These are phyloP conservation scores for Chaetura pelagica DNA, from an alignment of 2,113 vertebrate species.

Conservation along the genomic window DNA sequence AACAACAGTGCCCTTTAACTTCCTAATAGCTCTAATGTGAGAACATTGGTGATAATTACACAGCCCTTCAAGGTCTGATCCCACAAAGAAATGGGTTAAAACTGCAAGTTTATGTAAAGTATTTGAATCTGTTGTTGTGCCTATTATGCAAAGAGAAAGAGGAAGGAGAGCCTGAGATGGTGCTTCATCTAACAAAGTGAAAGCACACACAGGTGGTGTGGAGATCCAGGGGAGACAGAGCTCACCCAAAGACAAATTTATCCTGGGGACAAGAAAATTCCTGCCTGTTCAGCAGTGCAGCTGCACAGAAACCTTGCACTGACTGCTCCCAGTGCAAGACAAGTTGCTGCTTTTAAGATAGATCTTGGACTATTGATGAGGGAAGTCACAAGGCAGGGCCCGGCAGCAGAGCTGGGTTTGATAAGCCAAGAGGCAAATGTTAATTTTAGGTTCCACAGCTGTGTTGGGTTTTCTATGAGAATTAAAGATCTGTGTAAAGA, in stretches of 20 bases:
- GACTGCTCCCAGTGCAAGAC: not conserved
- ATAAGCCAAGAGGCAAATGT: not conserved
- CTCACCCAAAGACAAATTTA: not conserved
- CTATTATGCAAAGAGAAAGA: not conserved
- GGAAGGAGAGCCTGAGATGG: not conserved
- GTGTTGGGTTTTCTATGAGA: accelerated
- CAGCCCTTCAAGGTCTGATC: not conserved
- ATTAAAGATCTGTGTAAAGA: not conserved
- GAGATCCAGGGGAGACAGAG: not conserved
- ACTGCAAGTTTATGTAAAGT: not conserved
- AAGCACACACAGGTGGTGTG: accelerated
- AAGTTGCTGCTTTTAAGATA: not conserved
- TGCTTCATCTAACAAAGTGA: not conserved
- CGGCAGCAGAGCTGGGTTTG: not conserved
- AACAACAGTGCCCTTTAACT: not conserved
- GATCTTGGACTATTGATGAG: not conserved
- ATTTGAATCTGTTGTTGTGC: not conserved
- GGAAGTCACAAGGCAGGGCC: not conserved
- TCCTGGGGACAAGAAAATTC: not conserved
- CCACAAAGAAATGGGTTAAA: not conserved
- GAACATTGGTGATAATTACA: not conserved
- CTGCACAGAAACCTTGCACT: not conserved
- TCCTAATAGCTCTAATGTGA: not conserved
- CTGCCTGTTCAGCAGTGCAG: not conserved
- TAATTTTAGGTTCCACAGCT: not conserved